These are phyloP conservation scores for Leucoraja erinaceus DNA, from an alignment of 2,113 vertebrate genomes.

Conservation along the genomic window DNA sequence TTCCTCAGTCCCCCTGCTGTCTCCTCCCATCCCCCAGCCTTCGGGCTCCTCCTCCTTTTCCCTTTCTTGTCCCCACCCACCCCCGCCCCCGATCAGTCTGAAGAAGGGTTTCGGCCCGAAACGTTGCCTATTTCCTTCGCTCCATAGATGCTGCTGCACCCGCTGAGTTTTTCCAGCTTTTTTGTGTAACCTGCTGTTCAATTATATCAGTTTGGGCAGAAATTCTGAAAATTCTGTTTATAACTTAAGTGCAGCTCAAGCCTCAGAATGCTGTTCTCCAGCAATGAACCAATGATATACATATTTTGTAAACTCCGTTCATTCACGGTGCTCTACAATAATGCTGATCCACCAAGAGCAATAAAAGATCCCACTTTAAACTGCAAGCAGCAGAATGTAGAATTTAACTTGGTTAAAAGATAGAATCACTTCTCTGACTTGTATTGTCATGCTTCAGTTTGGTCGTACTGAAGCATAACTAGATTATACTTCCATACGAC, in stretches of 20 bases:
- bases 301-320: background rate
- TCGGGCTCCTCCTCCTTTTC: no score
- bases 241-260: background rate
- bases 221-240: background rate
- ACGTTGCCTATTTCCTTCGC: no score
- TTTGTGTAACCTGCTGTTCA: no score
- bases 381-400: background rate
- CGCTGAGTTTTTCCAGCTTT: no score
- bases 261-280: background rate
- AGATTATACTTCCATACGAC: background rate
- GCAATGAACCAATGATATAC: background rate
- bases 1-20: no score
- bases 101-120: no score
- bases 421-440: background rate
- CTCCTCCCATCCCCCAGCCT: no score
- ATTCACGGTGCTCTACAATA: background rate
- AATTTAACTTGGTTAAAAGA: background rate
- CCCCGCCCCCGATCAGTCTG: no score
- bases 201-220: background rate
- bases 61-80: no score
- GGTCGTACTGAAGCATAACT: background rate
- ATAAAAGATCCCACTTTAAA: background rate
- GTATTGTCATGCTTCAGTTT: background rate
- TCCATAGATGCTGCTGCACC: no score
- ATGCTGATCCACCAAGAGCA: background rate